These are phyloP conservation scores for Eugnorisma glareosa DNA, from an alignment of 2,888 invertebrate genomes.

Conservation along the genomic window DNA sequence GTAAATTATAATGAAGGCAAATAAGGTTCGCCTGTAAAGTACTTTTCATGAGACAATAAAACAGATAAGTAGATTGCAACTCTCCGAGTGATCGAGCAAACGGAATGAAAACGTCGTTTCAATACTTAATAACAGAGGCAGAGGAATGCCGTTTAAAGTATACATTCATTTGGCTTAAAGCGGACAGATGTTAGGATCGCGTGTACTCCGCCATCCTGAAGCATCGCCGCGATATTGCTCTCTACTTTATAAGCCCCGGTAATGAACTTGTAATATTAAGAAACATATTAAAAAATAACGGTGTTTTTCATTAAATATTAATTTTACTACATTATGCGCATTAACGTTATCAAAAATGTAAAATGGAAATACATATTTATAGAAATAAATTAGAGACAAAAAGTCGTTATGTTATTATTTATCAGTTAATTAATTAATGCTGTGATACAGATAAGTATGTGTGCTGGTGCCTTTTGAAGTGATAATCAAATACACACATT, in stretches of 20 bases:
- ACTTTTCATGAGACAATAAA: constrained; percentile 63
- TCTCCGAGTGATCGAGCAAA: constrained; percentile 65
- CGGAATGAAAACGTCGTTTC: constrained; percentile 70
- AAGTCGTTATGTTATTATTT: constrained; percentile 47
- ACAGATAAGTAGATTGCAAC: constrained; percentile 65
- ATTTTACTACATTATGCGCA: constrained; percentile 50
- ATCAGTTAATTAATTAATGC: constrained; percentile 57
- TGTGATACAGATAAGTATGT: constrained; percentile 64
- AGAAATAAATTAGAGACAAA: constrained; percentile 41
- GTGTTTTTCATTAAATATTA: constrained; percentile 60
- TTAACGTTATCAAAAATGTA: constrained; percentile 48
- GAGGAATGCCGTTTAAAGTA: constrained; percentile 73
- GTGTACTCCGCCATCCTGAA: constrained; percentile 75
- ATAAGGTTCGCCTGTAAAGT: constrained; percentile 40
- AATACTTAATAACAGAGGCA: constrained; percentile 70
- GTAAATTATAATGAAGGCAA: constrained; percentile 33
- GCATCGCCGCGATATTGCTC: constrained; percentile 69
- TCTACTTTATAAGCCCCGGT: constrained; percentile 69
- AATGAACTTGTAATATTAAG: constrained; percentile 72
- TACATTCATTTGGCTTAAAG: constrained; percentile 75
- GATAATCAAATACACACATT: constrained; percentile 79
- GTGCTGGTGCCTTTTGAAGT: constrained; percentile 73
- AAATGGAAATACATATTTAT: constrained; percentile 53
- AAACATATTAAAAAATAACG: constrained; percentile 67
- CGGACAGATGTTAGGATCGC: constrained; percentile 80